Base-by-base conservation (phyloP, 2,888 invertebrate genomes). In the Netelia virgata region DNA sequence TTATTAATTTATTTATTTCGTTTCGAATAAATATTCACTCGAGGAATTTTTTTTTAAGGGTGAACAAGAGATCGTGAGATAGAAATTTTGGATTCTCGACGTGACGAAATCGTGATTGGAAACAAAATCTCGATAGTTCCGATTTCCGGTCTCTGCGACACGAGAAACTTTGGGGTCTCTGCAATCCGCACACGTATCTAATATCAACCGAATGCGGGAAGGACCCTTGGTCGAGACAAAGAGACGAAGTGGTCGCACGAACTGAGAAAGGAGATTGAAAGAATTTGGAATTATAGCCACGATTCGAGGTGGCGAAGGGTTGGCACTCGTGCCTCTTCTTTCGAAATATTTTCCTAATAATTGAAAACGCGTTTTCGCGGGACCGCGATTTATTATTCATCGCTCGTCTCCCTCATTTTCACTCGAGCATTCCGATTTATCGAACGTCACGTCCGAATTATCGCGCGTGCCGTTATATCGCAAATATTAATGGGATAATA, bases 201-300 rank as follows among this genome's bases (percentile, higher is more conserved):
- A 57, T 57, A 57, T 57, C 57, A 53, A 1, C 57, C 18, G 16
- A 57, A 57, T 18, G 9, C 57, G 10, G 57, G 9, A 10, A 18
- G 57, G 18, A 18, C n/a, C 16, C 9, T 57, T 57, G 20, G 57
- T 16, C 16, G 57, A 57, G 57, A 57, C 16, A 57, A 28, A 57
- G 8, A 9, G 57, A 57, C 57, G 16, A 18, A 18, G 57, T 18
- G 16, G 57, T 57, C 57, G 57, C 57, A 18, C 57, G 57, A 57
- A 18, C 20, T 20, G 57, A 57, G 57, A 57, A 57, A 20, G 6
- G 9, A 57, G 16, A 57, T 57, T 57, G 57, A 57, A 57, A 57
- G 57, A 57, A 57, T 57, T 57, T 18, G 57, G 18, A 16, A 57
- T 57, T 57, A 57, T 57, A 6, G 18, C 57, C 57, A 57, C 57